These are phyloP conservation scores for Psilopsiagon aymara DNA, from an alignment of 2,113 vertebrate genomes.

Conservation along the genomic window DNA sequence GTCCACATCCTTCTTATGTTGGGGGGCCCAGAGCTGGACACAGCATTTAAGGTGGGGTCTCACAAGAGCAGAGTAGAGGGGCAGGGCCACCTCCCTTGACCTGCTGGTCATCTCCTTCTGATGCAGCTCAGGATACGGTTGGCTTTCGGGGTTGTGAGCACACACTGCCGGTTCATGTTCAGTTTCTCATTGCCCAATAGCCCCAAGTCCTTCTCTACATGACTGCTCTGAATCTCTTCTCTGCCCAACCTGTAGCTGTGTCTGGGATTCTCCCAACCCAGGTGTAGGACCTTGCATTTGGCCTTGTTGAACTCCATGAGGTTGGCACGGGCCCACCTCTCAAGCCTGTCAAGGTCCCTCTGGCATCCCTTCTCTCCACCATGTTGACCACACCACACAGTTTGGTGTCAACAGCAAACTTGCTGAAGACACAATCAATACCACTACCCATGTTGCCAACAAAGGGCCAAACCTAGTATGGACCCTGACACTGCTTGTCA, in stretches of 20 bases:
- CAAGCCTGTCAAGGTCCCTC: neutral
- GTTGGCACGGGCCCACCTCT: neutral
- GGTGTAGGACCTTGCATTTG: neutral
- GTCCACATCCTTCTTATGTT: neutral
- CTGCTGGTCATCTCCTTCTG: neutral
- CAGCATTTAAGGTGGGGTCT: neutral
- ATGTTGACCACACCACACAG: neutral
- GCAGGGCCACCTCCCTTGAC: neutral
- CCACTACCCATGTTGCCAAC: neutral
- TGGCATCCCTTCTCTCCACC: neutral
- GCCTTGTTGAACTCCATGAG: neutral
- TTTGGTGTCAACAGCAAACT: neutral
- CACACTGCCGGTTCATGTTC: neutral
- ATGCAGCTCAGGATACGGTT: neutral
- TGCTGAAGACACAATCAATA: neutral
- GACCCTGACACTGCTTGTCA: neutral
- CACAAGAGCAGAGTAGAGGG: neutral
- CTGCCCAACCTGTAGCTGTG: neutral
- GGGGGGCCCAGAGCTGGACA: neutral
- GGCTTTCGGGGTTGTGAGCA: neutral
- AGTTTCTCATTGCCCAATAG: neutral
- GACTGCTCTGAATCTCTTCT: neutral
- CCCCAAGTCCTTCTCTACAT: neutral
- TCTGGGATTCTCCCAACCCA: neutral
- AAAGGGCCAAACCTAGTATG: neutral